A percentile compares a stretch with the other conserved stretches of the same genome.
phyloP scores from a whole-genome alignment of 2,888 invertebrate species.

The Megastigmus dorsalis region DNA sequence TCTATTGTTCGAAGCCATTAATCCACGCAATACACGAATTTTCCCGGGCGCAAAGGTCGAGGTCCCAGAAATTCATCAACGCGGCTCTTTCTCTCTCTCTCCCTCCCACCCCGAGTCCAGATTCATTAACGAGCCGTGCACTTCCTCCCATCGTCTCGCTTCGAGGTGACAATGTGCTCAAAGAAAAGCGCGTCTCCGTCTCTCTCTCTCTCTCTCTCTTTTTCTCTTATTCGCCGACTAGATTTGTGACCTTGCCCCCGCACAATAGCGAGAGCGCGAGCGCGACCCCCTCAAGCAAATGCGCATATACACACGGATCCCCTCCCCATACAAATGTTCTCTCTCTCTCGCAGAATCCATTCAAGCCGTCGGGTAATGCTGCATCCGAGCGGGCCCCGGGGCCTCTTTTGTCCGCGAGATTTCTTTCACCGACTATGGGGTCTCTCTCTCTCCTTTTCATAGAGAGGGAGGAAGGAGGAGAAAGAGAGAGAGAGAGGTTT shows the following conservation, averaged over 20 bases:
- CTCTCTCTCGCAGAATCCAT: slow-evolving; percentile 70
- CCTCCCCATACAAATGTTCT: slow-evolving; percentile 70
- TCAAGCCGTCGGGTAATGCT: slow-evolving; percentile 59
- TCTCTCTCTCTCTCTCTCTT: too few relatives aligned
- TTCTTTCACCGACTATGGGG: slow-evolving; percentile 63
- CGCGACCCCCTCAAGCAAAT: slow-evolving; percentile 61
- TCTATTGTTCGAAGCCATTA: too few relatives aligned
- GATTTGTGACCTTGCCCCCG: slow-evolving; percentile 73
- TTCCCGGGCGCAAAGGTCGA: too few relatives aligned
- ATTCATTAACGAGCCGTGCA: too few relatives aligned
- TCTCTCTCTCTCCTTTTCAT: slow-evolving; percentile 51
- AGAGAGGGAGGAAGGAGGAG: slow-evolving; percentile 41
- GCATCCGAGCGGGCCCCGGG: slow-evolving; percentile 56
- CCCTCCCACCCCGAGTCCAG: slow-evolving; percentile 26
- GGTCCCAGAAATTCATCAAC: slow-evolving; percentile 47
- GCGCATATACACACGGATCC: slow-evolving; percentile 59
- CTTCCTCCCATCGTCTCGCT: slow-evolving; percentile 54
- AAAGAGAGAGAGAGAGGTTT: slow-evolving; percentile 39
- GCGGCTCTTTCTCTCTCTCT: slow-evolving; percentile 38
- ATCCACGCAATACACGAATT: too few relatives aligned
- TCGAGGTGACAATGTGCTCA: slow-evolving; percentile 53
- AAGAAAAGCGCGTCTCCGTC: slow-evolving; percentile 62
- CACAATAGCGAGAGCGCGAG: slow-evolving; percentile 63
- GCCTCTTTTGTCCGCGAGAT: slow-evolving; percentile 65
- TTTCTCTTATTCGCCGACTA: too few relatives aligned